These are phyloP conservation scores for Myanophis thanlyinensis DNA, from an alignment of 2,113 vertebrate species.

Conservation along the genomic window DNA sequence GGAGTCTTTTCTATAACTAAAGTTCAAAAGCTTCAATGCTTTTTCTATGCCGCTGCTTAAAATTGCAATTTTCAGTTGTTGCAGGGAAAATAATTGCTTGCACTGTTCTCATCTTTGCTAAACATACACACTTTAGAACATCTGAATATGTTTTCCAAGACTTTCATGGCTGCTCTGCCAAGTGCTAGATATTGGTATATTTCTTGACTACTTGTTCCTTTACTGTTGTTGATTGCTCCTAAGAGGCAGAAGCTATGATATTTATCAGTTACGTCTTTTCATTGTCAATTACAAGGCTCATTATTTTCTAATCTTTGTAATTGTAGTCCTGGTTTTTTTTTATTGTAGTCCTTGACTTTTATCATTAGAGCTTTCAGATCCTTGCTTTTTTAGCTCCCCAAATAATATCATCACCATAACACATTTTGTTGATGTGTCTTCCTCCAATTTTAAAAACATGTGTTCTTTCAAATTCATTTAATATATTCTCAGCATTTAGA, in stretches of 20 bases:
- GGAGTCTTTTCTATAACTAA: neutral
- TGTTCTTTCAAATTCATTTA: neutral
- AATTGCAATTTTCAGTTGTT: neutral
- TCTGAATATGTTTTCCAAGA: neutral
- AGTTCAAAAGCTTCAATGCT: neutral
- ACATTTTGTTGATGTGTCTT: neutral
- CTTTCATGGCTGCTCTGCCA: neutral
- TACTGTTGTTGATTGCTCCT: neutral
- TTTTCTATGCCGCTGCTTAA: neutral
- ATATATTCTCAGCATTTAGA: neutral
- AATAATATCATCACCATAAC: neutral
- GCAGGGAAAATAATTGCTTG: neutral
- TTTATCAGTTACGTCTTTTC: neutral
- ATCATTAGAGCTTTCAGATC: neutral
- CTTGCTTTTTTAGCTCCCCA: neutral
- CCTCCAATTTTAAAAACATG: neutral
- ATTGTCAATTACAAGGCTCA: neutral
- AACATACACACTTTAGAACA: neutral
- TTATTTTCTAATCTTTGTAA: neutral
- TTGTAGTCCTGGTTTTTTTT: neutral
- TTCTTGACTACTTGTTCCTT: neutral
- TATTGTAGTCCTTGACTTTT: neutral
- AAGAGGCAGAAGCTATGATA: neutral
- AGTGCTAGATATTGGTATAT: neutral
- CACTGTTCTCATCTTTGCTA: neutral